phyloP scores from a whole-genome alignment of 1,140 invertebrate genomes.

The Eueides isabella region DNA sequence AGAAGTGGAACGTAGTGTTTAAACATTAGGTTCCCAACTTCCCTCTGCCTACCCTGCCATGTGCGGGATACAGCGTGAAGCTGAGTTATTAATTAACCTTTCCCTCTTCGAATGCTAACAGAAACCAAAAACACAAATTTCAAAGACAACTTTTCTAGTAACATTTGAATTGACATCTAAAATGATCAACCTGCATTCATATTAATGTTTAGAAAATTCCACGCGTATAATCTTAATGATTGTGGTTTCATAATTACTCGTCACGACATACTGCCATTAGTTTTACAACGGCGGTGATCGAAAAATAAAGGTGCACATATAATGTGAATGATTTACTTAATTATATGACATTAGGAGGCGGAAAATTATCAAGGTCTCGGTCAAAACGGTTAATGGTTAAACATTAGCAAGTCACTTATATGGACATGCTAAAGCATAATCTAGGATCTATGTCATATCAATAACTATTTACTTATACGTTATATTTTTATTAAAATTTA shows the following conservation, averaged over 20 bases:
- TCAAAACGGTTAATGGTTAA: not conserved
- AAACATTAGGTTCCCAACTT: too few relatives aligned
- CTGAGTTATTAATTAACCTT: too few relatives aligned
- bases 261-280: conserved; percentile 19
- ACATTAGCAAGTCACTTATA: not conserved
- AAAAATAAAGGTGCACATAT: conserved; percentile 2
- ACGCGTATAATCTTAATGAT: not conserved
- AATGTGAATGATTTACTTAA: conserved; percentile 26
- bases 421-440: not conserved
- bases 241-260: not conserved
- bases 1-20: too few relatives aligned
- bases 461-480: too few relatives aligned
- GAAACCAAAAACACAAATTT: too few relatives aligned
- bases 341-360: conserved; percentile 19
- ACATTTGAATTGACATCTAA: too few relatives aligned
- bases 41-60: too few relatives aligned
- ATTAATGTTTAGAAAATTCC: not conserved
- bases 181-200: not conserved
- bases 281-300: conserved; percentile 3
- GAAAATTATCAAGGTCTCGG: conserved; percentile 16
- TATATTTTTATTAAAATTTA: too few relatives aligned
- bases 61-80: too few relatives aligned
- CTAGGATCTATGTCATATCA: not conserved
- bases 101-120: too few relatives aligned
- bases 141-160: too few relatives aligned